Conservation (phyloP, 1,140 invertebrate species). For the Trachymyrmex septentrionalis region DNA sequence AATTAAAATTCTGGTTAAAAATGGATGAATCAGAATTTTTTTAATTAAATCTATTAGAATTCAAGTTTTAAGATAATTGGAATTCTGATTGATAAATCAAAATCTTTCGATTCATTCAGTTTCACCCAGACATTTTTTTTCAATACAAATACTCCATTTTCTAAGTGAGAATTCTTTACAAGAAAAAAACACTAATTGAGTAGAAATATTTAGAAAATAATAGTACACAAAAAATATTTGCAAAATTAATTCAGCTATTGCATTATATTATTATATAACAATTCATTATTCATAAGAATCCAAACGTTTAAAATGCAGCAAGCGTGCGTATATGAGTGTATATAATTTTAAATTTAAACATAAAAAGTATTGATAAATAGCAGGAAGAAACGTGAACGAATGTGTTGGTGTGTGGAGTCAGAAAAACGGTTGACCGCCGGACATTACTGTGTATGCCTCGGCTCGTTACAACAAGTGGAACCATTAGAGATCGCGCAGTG, state of each 20-base stretch:
- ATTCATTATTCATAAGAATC: neutral
- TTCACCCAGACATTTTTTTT: too few species aligned
- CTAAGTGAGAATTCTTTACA: neutral
- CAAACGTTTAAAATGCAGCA: neutral
- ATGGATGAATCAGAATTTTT: too few species aligned
- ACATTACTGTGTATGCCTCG: conserved; percentile 19
- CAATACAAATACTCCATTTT: neutral
- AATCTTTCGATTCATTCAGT: too few species aligned
- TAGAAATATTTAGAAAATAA: conserved; percentile 2
- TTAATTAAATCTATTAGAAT: too few species aligned
- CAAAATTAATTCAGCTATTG: neutral
- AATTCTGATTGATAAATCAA: too few species aligned
- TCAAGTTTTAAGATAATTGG: too few species aligned
- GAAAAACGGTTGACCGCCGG: conserved; percentile 12
- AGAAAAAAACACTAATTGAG: neutral
- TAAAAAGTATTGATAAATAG: conserved; percentile 11
- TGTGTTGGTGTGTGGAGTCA: neutral
- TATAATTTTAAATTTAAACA: conserved; percentile 9
- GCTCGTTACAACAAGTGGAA: conserved; percentile 42
- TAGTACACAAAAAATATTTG: neutral
- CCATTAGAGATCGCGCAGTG: conserved; percentile 14
- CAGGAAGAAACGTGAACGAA: conserved; percentile 15
- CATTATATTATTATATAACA: neutral
- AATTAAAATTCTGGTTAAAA: too few species aligned
- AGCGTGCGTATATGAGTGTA: neutral